Base-by-base conservation (phyloP, 2,888 invertebrate genomes). In the Apodemia duryi region DNA sequence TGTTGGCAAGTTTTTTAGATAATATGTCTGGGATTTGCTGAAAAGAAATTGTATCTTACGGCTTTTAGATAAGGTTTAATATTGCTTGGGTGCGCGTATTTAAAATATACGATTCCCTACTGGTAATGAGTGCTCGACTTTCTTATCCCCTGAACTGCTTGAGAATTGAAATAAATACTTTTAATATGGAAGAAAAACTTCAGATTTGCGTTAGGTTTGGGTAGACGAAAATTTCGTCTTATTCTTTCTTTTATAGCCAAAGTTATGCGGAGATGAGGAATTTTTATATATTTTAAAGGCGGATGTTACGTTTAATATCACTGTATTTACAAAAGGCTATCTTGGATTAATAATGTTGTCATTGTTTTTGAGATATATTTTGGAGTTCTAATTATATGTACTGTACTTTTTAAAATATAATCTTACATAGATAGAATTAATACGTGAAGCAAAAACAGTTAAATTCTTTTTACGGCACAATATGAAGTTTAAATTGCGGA, bases 111-210 rank as follows among this genome's bases (percentile, higher is more conserved):
- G 9, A 57, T 32, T 32, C 32, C 13, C 32, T 32, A 32, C 57
- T 57, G 32, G 57, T 57, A 57, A 57, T 29, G 57, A 57, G 57
- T 29, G 57, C 57, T 57, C 57, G 57, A 57, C 57, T 57, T 57
- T 57, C 57, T 57, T 57, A 32, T 57, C 57, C 32, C 32, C 49
- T 43, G 49, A 32, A 57, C 57, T 57, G 57, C 57, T 57, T 57
- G 57, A 57, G 57, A 57, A 57, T 57, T 57, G 57, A 57, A 57
- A 57, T 57, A 57, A 57, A 57, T 57, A 57, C 57, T 57, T 57
- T 57, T 57, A 57, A 57, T 57, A 57, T 29, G 57, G 57, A 29
- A 57, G 32, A 57, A 57, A 57, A 57, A 32, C 32, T 57, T 57
- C 57, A 57, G 57, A 57, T 57, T 54, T n/a, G 49, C 49, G 13